Evolutionary conservation across 2,888 invertebrate species (phyloP), one percentile per base, ranked within the genome.

Genomic region (Oscheius onirici): DNA sequence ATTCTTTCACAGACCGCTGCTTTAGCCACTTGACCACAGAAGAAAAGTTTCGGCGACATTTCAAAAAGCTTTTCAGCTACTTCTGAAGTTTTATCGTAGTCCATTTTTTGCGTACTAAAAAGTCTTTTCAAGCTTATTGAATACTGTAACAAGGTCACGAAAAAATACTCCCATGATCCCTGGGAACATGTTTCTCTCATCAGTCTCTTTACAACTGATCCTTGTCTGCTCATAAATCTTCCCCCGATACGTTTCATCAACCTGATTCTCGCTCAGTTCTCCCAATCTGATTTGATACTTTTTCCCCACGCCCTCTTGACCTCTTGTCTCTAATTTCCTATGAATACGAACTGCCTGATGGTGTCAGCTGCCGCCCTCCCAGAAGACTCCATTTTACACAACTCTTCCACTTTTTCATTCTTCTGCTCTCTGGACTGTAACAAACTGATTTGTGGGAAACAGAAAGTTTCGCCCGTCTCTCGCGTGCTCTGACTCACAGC

Each of bases 401-500:
- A n/a, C 41, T 15, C 22, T 20, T 22, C 43, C 17, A 28, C 34
- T 34, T 34, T 34, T 34, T 57, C 34, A 28, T 22, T 43, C 40
- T 20, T 41, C 55, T 26, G 26, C 10, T 10, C 26, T 55, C 55
- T n/a, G 28, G 28, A 55, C 28, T 51, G 63, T 63, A 63, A 63
- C 49, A 51, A 26, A 40, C 26, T 60, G 69, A 69, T 72, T 72
- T 69, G 61, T 65, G 49, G 57, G n/a, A n/a, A n/a, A n/a, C n/a
- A n/a, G n/a, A 58, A 44, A 40, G 58, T 65, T 52, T 46, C 65
- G 58, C 55, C 52, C 22, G 34, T 69, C 63, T 55, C 55, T 65
- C 26, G 51, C 67, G 54, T 34, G 24, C 26, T 11, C 49, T 49
- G 22, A 49, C 15, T 60, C 66, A 41, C 55, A 41, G n/a, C 46